These are phyloP conservation scores for Pandemis cinnamomeana DNA, from an alignment of 2,888 invertebrate species.

Conservation along the genomic window DNA sequence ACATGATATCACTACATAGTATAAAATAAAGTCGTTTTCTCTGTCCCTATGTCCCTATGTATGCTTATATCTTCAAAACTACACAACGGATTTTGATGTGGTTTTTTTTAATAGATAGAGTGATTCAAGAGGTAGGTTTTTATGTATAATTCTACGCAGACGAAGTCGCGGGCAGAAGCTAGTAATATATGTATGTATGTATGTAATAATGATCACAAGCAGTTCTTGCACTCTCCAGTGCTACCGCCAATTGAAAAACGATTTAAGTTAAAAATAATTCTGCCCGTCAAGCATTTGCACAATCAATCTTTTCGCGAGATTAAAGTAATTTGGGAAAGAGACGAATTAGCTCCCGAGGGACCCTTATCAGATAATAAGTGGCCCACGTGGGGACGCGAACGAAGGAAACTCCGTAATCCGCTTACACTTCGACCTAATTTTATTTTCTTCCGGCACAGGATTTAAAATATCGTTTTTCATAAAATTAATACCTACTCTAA, in stretches of 20 bases:
- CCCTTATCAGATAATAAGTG: constrained; percentile 8
- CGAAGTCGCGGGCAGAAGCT: too few species aligned
- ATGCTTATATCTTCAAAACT: too few species aligned
- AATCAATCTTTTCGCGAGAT: constrained; percentile 29
- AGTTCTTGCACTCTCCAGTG: neutral
- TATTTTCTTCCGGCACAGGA: neutral
- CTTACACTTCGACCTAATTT: neutral
- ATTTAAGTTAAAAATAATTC: neutral
- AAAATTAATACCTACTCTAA: neutral
- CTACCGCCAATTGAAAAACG: neutral
- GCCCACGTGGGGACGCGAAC: constrained; percentile 19
- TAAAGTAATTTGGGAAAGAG: constrained; percentile 29
- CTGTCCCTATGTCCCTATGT: too few species aligned
- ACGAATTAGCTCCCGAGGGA: constrained; percentile 21
- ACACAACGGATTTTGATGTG: too few species aligned
- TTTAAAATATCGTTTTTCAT: neutral
- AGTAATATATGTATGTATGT: too few species aligned
- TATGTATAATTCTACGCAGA: too few species aligned
- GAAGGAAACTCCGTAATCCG: constrained; percentile 8
- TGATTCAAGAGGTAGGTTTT: too few species aligned
- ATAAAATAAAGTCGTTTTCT: too few species aligned
- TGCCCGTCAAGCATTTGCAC: neutral
- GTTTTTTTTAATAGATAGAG: too few species aligned
- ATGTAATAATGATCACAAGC: too few species aligned
- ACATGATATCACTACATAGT: too few species aligned